phyloP scores from a whole-genome alignment of 2,113 vertebrate genomes.

The Laterallus jamaicensis region DNA sequence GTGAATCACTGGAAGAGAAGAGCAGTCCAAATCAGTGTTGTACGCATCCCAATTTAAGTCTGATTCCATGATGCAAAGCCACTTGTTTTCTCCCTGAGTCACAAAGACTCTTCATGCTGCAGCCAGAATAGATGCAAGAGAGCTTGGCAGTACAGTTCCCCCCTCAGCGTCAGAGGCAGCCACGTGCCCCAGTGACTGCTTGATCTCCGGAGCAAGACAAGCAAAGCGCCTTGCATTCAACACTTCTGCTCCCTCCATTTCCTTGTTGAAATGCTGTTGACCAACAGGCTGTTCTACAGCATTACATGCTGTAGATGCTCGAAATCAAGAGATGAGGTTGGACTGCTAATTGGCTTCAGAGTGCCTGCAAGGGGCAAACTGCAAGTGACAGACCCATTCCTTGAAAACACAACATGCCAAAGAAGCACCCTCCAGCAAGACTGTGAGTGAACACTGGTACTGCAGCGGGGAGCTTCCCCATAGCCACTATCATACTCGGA shows the following conservation, averaged over 20 bases:
- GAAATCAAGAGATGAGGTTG: not conserved
- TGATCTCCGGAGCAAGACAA: not conserved
- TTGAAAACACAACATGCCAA: not conserved
- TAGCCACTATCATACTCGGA: not conserved
- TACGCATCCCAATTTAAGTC: not conserved
- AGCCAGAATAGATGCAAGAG: not conserved
- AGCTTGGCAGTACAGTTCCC: not conserved
- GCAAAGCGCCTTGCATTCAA: not conserved
- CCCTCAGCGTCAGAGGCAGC: not conserved
- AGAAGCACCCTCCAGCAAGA: not conserved
- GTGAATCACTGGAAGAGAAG: not conserved
- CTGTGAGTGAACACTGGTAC: rapidly evolving
- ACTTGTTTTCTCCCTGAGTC: not conserved
- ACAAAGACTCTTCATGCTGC: not conserved
- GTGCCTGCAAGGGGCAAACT: not conserved
- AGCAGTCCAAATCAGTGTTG: not conserved
- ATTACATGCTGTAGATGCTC: not conserved
- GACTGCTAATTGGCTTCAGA: not conserved
- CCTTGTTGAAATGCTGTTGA: not conserved
- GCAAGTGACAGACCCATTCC: not conserved
- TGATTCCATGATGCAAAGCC: not conserved
- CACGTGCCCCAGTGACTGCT: rapidly evolving
- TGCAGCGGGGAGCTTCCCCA: rapidly evolving
- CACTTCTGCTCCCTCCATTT: not conserved
- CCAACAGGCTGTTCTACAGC: not conserved